Evolutionary conservation across 2,888 invertebrate species (phyloP), one percentile per base, ranked within the genome.

Genomic region (Perdita meconis): DNA sequence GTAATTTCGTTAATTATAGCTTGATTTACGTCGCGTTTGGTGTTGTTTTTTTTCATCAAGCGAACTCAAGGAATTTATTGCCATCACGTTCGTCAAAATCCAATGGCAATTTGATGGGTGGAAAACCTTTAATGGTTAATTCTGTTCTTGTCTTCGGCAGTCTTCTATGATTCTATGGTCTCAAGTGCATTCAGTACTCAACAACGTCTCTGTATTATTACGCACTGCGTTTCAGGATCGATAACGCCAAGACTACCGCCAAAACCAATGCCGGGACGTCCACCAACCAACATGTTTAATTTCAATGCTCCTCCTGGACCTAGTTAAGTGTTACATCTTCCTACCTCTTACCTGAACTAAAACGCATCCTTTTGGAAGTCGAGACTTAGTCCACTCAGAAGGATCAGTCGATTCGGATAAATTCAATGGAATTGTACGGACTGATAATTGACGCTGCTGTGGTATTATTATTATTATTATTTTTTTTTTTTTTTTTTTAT

Each of bases 201-300:
- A 30, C 2, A 6, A 30, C 30, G 6, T 30, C 2, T 6, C 30
- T 30, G 30, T 6, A 30, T 22, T 38, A 30, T 10, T 34, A 13
- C 53, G 6, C 34, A 0, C 59, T 44, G 10, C 2, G 10, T 82
- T 77, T 19, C 64, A 92, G 92, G 92, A 76, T 89, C 92, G 77
- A 89, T 92, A 71, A 92, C 92, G 38, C 92, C 92, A 22, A 90
- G 88, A 80, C 81, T 92, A 88, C 92, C 92, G 77, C 92, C 92
- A 63, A 92, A 91, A 86, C 92, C 92, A 57, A 86, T 90, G 74
- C 89, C 89, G 57, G 92, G 91, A 82, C 90, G 92, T 87, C 90
- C 91, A 24, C 89, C 92, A 67, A 88, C 89, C 59, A 92, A 90
- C 47, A 91, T 92, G 92, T 92, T 92, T 86, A 92, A 91, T 81